phyloP scores from a whole-genome alignment of 2,113 vertebrate species.

The Kobus ellipsiprymnus region DNA sequence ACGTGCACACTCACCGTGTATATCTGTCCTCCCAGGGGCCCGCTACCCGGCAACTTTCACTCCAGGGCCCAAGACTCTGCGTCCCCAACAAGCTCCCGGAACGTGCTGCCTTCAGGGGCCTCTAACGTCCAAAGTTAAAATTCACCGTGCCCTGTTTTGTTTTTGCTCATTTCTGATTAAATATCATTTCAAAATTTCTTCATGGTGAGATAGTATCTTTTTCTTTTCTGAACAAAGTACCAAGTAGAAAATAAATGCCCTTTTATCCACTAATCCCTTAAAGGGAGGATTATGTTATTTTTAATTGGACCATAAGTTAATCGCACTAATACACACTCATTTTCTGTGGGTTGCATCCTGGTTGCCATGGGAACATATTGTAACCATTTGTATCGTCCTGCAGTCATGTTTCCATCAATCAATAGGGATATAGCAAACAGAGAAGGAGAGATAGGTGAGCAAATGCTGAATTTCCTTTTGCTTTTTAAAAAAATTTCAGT shows the following conservation, averaged over 20 bases:
- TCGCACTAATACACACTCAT: background rate
- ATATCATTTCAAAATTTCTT: background rate
- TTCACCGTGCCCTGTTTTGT: accelerated
- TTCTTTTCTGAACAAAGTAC: background rate
- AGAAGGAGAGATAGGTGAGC: background rate
- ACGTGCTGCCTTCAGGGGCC: background rate
- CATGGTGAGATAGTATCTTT: background rate
- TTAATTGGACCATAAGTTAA: background rate
- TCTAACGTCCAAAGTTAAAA: background rate
- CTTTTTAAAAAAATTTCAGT: background rate
- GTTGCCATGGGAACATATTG: no score
- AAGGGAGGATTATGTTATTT: background rate
- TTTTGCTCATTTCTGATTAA: background rate
- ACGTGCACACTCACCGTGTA: accelerated
- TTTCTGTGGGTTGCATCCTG: background rate
- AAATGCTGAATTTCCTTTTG: background rate
- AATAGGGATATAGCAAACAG: background rate
- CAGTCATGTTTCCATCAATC: background rate
- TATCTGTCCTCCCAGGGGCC: no score
- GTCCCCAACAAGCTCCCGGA: no score
- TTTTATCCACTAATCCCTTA: background rate
- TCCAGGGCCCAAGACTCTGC: accelerated
- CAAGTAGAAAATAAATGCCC: accelerated
- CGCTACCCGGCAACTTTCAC: accelerated
- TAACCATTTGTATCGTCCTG: no score